These are phyloP conservation scores for Nymphalis c-album DNA, from an alignment of 2,888 invertebrate genomes.

Conservation along the genomic window DNA sequence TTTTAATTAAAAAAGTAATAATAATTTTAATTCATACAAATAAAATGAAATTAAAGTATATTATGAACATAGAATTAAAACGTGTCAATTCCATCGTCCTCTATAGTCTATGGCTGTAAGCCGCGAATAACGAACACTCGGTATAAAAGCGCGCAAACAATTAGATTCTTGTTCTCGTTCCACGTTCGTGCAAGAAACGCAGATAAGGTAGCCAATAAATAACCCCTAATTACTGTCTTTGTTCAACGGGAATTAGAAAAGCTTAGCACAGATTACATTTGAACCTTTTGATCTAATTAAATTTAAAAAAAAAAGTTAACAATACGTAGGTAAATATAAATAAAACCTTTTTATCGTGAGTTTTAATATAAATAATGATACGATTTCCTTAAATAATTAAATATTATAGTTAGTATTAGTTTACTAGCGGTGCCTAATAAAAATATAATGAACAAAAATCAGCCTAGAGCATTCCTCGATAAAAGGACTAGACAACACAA, in stretches of 20 bases:
- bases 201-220: constrained; percentile 75
- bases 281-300: constrained; percentile 33
- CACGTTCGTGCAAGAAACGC: constrained; percentile 55
- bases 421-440: too few species aligned
- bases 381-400: not conserved
- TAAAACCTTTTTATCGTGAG: not conserved
- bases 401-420: too few species aligned
- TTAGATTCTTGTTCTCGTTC: constrained; percentile 39
- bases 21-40: too few species aligned
- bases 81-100: not conserved
- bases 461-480: too few species aligned
- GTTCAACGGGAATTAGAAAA: constrained; percentile 41
- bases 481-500: too few species aligned
- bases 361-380: not conserved
- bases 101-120: not conserved
- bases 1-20: too few species aligned
- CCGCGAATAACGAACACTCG: constrained; percentile 24
- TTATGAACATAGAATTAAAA: not conserved
- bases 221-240: constrained; percentile 73
- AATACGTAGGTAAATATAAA: not conserved
- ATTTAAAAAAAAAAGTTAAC: not conserved
- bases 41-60: too few species aligned
- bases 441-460: too few species aligned
- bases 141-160: constrained; percentile 38
- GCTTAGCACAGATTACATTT: constrained; percentile 33